phyloP scores from a whole-genome alignment of 2,113 vertebrate species.

The Cyrtonyx montezumae region DNA sequence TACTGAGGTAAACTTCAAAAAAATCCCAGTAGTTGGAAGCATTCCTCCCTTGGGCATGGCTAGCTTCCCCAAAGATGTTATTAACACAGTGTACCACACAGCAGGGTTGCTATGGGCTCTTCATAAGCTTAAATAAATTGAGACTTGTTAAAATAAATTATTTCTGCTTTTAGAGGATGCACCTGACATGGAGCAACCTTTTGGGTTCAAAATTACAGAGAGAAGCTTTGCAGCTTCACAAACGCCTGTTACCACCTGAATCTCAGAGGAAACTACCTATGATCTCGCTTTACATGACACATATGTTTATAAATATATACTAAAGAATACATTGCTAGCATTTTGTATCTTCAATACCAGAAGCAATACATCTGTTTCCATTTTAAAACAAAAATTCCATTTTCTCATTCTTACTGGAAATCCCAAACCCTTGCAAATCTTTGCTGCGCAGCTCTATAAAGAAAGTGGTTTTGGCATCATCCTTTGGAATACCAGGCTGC shows the following conservation, averaged over 20 bases:
- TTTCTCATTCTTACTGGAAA: not conserved
- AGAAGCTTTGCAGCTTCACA: not conserved
- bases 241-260: not conserved
- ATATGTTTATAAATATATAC: not conserved
- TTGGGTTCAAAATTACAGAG: not conserved
- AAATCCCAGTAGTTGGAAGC: not conserved
- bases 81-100: not conserved
- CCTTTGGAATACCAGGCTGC: not conserved
- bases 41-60: not conserved
- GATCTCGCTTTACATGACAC: not conserved
- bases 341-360: not conserved
- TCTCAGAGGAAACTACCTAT: accelerated
- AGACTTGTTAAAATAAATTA: not conserved
- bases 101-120: not conserved
- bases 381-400: not conserved
- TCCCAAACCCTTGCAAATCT: not conserved
- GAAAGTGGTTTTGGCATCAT: accelerated
- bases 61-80: not conserved
- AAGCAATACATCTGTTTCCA: not conserved
- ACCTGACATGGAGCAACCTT: not conserved
- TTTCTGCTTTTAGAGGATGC: not conserved
- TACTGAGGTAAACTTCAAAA: not conserved
- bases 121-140: not conserved
- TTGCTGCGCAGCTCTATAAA: not conserved
- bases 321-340: not conserved